Evolutionary conservation across 2,888 invertebrate species (phyloP), one percentile per base, ranked within the genome.

Genomic region (Corbicula japonica): DNA sequence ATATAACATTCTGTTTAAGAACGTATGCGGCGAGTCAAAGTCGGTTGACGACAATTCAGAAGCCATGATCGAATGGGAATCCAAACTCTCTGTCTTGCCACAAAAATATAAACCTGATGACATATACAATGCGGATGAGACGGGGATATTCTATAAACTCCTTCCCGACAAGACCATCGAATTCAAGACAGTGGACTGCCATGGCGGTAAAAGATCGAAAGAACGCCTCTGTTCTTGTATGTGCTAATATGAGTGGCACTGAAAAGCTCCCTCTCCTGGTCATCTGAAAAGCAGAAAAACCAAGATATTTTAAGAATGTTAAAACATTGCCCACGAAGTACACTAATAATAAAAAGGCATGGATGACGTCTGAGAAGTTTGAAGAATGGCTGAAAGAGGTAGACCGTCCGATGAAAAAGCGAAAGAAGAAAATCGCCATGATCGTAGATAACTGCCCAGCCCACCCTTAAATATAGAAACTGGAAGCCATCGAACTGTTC

Each of bases 391-490:
- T 86, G 0, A 60, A 34, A 1, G 73, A 80, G 28, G 15, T 87
- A n/a, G 76, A 83, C 72, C 63, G 41, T 12, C 72, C 81, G 34
- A 68, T 77, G 61, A 18, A 46, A 6, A 10, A 34, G 2, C 50
- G 77, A 46, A 72, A 71, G 2, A 35, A 84, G 28, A 66, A 60
- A 15, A 58, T 87, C 15, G 74, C 71, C 26, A 30, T 85, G 26
- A 58, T 88, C 32, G 38, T 86, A 83, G 85, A 88, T 73, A 89
- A 87, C 73, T 85, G 83, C 32, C 72, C 80, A n/a, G 81, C 82
- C 18, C 87, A 86, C 58, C 85, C 86, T 6, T 44, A 74, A 10
- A 21, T 87, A 3, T 44, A 72, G 21, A 52, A 61, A 5, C 58
- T 87, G 26, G 76, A 74, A 58, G 62, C 65, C 10, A 63, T 84